Conservation (phyloP, 2,888 invertebrate species). For the Norana najaformis region DNA sequence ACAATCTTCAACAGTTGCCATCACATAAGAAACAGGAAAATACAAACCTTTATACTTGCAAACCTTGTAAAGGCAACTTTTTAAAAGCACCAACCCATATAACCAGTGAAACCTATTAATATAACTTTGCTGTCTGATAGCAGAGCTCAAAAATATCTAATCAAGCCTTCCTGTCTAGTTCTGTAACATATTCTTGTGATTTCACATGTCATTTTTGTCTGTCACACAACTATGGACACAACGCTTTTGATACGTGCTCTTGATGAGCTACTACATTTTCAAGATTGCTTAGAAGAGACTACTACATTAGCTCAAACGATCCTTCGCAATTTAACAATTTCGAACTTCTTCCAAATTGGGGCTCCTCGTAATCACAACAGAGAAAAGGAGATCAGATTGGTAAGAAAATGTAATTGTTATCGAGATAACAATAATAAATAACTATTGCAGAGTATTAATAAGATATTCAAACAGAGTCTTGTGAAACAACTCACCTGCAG, state of each 20-base stretch:
- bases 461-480: neutral
- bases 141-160: neutral
- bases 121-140: neutral
- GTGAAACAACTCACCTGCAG: constrained; percentile 56
- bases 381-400: neutral
- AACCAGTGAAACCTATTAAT: neutral
- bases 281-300: too few species aligned
- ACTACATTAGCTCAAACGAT: too few species aligned
- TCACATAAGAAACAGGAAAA: neutral
- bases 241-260: too few species aligned
- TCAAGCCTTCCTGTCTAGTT: neutral
- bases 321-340: neutral
- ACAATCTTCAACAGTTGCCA: neutral
- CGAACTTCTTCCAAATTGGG: neutral
- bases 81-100: neutral
- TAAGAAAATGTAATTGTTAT: too few species aligned
- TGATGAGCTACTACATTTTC: too few species aligned
- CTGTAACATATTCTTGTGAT: neutral
- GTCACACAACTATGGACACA: neutral
- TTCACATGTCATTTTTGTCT: neutral
- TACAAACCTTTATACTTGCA: neutral
- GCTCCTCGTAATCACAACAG: too few species aligned
- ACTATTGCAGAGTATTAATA: neutral
- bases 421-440: neutral
- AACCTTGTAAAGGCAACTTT: neutral